These are phyloP conservation scores for Paguma larvata DNA, from an alignment of 2,797 vertebrate species.

Conservation along the genomic window DNA sequence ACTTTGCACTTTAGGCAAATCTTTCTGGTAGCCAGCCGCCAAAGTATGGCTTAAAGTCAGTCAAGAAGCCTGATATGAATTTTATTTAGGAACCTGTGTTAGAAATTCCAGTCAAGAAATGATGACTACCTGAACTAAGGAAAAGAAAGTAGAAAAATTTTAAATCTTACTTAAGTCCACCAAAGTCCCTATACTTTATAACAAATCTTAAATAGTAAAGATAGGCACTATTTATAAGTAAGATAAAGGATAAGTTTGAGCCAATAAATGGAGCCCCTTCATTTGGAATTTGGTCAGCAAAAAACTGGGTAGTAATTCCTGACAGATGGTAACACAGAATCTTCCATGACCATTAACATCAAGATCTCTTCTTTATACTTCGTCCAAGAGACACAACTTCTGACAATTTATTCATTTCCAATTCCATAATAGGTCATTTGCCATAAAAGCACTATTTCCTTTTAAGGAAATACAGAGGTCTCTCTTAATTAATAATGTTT, in stretches of 20 bases:
- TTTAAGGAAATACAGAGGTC: slow-evolving; percentile 67
- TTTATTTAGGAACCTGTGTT: not conserved
- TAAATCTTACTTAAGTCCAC: not conserved
- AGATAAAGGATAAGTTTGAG: slow-evolving; percentile 55
- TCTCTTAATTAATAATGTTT: slow-evolving; percentile 75
- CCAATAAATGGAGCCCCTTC: slow-evolving; percentile 68
- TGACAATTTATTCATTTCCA: slow-evolving; percentile 72
- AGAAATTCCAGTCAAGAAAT: slow-evolving; percentile 50
- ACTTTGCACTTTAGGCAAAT: slow-evolving; percentile 65
- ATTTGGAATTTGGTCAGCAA: slow-evolving; percentile 80
- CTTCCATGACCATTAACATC: slow-evolving; percentile 79
- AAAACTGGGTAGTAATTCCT: slow-evolving; percentile 82
- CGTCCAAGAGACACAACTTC: slow-evolving; percentile 77
- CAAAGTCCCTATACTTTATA: slow-evolving; percentile 17
- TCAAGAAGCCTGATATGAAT: not conserved
- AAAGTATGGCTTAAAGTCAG: not conserved
- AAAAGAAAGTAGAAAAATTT: not conserved
- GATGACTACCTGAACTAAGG: not conserved
- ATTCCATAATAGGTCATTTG: slow-evolving; percentile 73
- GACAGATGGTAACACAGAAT: slow-evolving; percentile 81
- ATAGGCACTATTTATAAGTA: slow-evolving; percentile 71
- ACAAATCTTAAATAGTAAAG: slow-evolving; percentile 44
- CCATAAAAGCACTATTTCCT: slow-evolving; percentile 26
- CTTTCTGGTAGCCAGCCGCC: not conserved
- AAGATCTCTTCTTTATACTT: slow-evolving; percentile 80